Evolutionary conservation across 2,888 invertebrate genomes (phyloP).

Genomic region (Coelogynopora nodosa): DNA sequence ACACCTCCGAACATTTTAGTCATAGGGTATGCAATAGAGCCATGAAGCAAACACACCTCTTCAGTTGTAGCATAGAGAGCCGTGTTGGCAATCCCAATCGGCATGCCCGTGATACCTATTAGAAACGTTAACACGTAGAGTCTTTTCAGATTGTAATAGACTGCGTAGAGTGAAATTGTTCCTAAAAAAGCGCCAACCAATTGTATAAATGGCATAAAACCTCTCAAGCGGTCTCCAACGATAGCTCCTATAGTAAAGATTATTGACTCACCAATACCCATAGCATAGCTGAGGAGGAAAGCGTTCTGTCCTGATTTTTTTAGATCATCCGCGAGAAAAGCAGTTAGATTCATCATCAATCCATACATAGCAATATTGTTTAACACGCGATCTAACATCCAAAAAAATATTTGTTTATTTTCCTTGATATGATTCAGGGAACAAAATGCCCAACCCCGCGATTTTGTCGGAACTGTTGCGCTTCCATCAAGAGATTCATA

Average conservation of each 20-base stretch:
- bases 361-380: conserved; percentile 47
- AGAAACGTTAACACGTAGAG: background rate
- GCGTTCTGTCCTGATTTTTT: background rate
- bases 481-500: background rate
- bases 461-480: background rate
- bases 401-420: conserved; percentile 43
- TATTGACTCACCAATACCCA: conserved; percentile 46
- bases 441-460: conserved; percentile 27
- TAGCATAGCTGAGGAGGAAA: background rate
- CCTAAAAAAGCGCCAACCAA: conserved; percentile 35
- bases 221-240: conserved; percentile 41
- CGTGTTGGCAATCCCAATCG: conserved; percentile 43
- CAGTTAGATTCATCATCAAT: conserved; percentile 45
- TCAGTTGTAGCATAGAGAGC: conserved; percentile 46
- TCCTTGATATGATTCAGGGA: conserved; percentile 39
- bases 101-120: conserved; percentile 29
- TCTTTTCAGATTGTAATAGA: background rate
- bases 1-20: conserved; percentile 45
- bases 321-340: conserved; percentile 32
- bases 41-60: conserved; percentile 44
- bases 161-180: conserved; percentile 34
- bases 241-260: conserved; percentile 44
- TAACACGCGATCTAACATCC: conserved; percentile 41
- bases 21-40: conserved; percentile 45
- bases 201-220: conserved; percentile 41